phyloP scores from a whole-genome alignment of 2,113 vertebrate genomes.

The Girardinichthys multiradiatus region DNA sequence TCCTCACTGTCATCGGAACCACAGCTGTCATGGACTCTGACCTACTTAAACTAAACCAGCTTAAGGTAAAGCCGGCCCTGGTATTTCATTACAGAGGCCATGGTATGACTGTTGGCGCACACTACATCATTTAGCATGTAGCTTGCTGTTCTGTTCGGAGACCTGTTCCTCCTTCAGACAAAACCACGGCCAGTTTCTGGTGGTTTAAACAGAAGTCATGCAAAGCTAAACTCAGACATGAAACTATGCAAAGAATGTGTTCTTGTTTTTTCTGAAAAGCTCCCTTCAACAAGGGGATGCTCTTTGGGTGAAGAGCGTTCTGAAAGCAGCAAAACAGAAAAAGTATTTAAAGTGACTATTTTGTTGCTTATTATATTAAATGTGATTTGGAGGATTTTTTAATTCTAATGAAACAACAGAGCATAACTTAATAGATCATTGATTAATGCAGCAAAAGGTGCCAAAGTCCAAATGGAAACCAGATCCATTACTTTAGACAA shows the following conservation, averaged over 20 bases:
- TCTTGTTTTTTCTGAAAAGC: no score
- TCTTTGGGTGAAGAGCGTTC: neutral
- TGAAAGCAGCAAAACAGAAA: no score
- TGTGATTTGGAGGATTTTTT: no score
- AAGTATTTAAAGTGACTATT: no score
- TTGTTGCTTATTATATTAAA: no score
- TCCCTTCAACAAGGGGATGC: no score
- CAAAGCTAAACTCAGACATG: neutral
- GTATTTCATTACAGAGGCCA: neutral
- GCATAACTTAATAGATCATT: no score
- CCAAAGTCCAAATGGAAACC: no score
- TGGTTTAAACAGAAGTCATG: neutral
- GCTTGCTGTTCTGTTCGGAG: no score
- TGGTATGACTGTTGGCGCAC: neutral
- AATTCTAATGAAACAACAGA: no score
- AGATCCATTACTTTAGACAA: neutral
- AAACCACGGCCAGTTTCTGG: neutral
- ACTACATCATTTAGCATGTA: neutral
- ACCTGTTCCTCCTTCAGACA: neutral
- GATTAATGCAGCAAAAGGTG: no score
- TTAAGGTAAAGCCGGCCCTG: constrained; percentile 81
- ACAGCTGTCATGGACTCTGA: constrained; percentile 89
- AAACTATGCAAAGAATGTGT: neutral
- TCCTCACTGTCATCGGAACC: constrained; percentile 90
- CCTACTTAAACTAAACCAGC: constrained; percentile 92